Evolutionary conservation across 2,797 vertebrate species (phyloP).

Genomic region (Spea hammondii): DNA sequence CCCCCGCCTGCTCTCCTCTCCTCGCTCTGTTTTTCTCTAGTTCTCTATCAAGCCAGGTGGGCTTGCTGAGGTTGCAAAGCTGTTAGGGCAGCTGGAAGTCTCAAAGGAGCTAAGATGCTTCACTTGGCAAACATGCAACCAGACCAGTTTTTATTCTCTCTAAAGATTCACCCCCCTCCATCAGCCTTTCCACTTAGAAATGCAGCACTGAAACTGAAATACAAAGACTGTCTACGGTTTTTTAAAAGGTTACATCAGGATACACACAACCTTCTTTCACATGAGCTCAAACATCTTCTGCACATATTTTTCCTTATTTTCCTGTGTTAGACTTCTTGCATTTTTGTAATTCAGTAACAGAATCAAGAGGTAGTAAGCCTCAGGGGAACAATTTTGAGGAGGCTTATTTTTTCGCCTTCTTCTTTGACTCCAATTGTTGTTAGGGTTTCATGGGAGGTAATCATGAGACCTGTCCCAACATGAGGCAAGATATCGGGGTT

Average conservation of each 20-base stretch:
- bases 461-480: too few relatives aligned
- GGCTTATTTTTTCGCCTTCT: too few relatives aligned
- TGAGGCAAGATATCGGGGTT: too few relatives aligned
- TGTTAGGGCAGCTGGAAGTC: constrained; percentile 48
- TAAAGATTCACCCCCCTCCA: constrained; percentile 12
- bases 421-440: too few relatives aligned
- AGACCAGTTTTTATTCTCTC: constrained; percentile 18
- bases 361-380: too few relatives aligned
- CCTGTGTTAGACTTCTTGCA: too few relatives aligned
- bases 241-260: constrained; percentile 17
- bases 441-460: too few relatives aligned
- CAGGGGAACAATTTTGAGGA: too few relatives aligned
- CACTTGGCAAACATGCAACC: constrained; percentile 46
- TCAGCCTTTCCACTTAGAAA: constrained; percentile 31
- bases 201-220: constrained; percentile 11
- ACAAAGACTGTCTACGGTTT: constrained; percentile 20
- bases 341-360: too few relatives aligned
- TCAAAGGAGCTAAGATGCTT: constrained; percentile 43
- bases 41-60: constrained; percentile 38
- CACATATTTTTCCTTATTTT: background rate
- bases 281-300: background rate
- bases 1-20: background rate
- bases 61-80: constrained; percentile 50
- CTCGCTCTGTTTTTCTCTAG: background rate
- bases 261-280: background rate